Percentiles rank a stretch among this genome's conserved stretches.
These are phyloP conservation scores for Iguana delicatissima DNA, from an alignment of 2,797 vertebrate species.

Conservation along the genomic window DNA sequence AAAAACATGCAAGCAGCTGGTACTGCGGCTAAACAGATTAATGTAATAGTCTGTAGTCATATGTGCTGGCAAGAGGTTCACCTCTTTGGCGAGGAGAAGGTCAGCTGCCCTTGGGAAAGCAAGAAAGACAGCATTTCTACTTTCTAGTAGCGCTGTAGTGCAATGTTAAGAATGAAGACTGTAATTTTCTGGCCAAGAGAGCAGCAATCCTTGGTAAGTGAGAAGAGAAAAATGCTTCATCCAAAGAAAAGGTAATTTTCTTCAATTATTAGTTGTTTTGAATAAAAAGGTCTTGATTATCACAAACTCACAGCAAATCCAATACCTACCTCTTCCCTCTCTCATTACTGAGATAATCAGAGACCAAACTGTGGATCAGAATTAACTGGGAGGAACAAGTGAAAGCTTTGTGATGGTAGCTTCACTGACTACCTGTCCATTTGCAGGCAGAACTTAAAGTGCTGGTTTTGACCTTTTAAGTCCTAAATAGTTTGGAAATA, in stretches of 20 bases:
- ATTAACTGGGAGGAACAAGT: neutral
- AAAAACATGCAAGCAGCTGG: slow-evolving; percentile 88
- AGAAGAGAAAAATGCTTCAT: slow-evolving; percentile 22
- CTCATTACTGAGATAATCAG: neutral
- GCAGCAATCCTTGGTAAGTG: slow-evolving; percentile 40
- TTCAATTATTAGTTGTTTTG: slow-evolving; percentile 26
- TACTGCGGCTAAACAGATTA: slow-evolving; percentile 87
- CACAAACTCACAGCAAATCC: slow-evolving; percentile 6
- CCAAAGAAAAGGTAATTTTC: neutral
- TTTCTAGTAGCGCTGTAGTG: slow-evolving; percentile 61
- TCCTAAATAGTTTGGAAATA: neutral
- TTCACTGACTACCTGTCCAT: neutral
- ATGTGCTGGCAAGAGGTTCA: slow-evolving; percentile 86
- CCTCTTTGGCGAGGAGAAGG: slow-evolving; percentile 84
- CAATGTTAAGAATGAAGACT: slow-evolving; percentile 52
- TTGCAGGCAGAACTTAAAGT: neutral
- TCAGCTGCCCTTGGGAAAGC: slow-evolving; percentile 84
- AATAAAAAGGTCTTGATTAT: slow-evolving; percentile 20
- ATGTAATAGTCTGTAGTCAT: slow-evolving; percentile 86
- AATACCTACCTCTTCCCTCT: neutral
- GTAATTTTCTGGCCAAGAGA: slow-evolving; percentile 49
- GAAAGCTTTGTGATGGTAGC: neutral
- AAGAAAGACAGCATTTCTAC: slow-evolving; percentile 68
- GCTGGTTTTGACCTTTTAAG: neutral
- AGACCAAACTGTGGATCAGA: neutral